Percentiles rank a stretch among this genome's conserved stretches.
Evolutionary conservation across 2,797 vertebrate species (phyloP).

Genomic region (Masticophis lateralis): DNA sequence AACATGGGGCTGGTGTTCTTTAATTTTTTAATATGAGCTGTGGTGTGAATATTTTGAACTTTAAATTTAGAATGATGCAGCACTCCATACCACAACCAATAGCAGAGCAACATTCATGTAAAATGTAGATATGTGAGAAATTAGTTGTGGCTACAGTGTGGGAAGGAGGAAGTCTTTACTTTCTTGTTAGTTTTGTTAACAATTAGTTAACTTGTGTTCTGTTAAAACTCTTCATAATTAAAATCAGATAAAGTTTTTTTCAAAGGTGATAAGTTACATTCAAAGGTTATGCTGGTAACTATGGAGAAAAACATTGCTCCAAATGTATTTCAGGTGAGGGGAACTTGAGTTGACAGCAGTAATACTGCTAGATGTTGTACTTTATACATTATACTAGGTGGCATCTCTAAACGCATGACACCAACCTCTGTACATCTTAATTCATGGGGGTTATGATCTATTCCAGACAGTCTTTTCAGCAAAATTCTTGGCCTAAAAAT

Average conservation of each 20-base stretch:
- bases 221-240: neutral
- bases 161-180: neutral
- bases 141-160: neutral
- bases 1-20: neutral
- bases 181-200: neutral
- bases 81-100: neutral
- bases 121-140: neutral
- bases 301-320: neutral
- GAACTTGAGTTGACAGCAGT: neutral
- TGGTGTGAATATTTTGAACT: neutral
- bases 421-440: neutral
- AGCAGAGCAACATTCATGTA: neutral
- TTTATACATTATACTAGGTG: neutral
- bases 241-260: neutral
- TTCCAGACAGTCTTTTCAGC: neutral
- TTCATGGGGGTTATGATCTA: neutral
- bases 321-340: neutral
- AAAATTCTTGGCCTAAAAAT: neutral
- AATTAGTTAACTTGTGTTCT: neutral
- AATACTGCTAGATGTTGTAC: neutral
- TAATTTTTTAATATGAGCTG: neutral
- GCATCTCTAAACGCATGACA: neutral
- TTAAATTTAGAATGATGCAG: neutral
- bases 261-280: neutral
- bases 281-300: neutral